phyloP scores from a whole-genome alignment of 1,140 invertebrate genomes.

The Megalopta genalis region DNA sequence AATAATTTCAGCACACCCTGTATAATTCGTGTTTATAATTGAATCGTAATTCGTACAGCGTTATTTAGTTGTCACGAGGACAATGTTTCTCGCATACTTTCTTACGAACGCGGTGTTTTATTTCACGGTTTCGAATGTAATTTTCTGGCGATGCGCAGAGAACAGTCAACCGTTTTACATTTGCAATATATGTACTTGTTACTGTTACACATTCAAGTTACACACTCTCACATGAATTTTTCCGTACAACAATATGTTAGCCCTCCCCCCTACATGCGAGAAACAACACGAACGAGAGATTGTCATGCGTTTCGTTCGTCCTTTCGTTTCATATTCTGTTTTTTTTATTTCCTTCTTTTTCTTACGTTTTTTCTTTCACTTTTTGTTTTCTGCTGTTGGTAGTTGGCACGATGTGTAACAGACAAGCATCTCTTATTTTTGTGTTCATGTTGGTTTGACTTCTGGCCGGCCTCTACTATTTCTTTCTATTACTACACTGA shows the following conservation, averaged over 20 bases:
- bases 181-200: conserved; percentile 20
- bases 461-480: conserved; percentile 52
- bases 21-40: no score
- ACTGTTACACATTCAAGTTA: conserved; percentile 50
- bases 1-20: no score
- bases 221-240: conserved; percentile 46
- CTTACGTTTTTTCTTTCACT: neutral
- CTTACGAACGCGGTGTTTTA: neutral
- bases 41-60: no score
- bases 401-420: conserved; percentile 50
- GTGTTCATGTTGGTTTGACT: conserved; percentile 67
- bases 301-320: neutral
- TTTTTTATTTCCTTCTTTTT: neutral
- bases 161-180: conserved; percentile 7
- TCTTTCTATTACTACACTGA: conserved; percentile 36
- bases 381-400: neutral
- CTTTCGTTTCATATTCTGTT: no score
- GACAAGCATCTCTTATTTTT: conserved; percentile 24
- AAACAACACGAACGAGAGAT: conserved; percentile 2
- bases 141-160: neutral
- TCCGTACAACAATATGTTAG: conserved; percentile 26
- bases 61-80: no score
- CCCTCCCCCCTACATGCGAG: conserved; percentile 9
- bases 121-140: conserved; percentile 29
- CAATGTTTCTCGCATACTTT: no score